Conservation (phyloP, 1,140 invertebrate species). For the Rhynchophorus ferrugineus region DNA sequence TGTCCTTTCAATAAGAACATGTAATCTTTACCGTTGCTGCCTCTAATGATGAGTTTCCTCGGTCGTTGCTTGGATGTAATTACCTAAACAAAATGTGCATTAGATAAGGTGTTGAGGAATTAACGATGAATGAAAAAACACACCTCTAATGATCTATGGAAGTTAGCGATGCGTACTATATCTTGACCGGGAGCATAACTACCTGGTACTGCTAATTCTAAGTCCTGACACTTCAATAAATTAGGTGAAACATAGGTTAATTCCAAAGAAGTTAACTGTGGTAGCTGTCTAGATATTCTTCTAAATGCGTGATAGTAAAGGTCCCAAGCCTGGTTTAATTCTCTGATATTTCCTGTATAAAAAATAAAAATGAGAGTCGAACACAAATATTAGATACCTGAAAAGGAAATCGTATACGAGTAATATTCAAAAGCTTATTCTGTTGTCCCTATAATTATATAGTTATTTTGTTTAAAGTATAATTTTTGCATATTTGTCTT, state of each 20-base stretch:
- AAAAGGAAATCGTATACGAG: background rate
- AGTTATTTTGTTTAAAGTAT: too few relatives aligned
- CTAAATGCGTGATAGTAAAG: conserved; percentile 97
- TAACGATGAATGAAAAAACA: conserved; percentile 29
- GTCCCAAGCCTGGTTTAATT: conserved; percentile 98
- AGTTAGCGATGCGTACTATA: conserved; percentile 79
- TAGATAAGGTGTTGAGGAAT: too few relatives aligned
- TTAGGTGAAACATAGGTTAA: conserved; percentile 94
- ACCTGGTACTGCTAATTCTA: conserved; percentile 92
- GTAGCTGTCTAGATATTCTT: conserved; percentile 88
- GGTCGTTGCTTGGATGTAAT: conserved; percentile 98
- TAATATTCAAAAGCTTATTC: too few relatives aligned
- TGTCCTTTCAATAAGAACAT: conserved; percentile 98
- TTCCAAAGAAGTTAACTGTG: conserved; percentile 81
- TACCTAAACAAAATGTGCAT: conserved; percentile 60
- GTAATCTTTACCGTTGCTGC: conserved; percentile 95
- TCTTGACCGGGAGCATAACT: conserved; percentile 87
- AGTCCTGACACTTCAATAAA: conserved; percentile 77
- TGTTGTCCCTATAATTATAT: too few relatives aligned
- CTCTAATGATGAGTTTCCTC: conserved; percentile 87
- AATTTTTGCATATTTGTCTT: too few relatives aligned
- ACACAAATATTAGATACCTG: background rate
- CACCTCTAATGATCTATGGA: conserved; percentile 74
- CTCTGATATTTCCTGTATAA: conserved; percentile 76
- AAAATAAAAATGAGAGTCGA: conserved; percentile 37